These are phyloP conservation scores for Cacoxenus indagator DNA, from an alignment of 2,888 invertebrate genomes.

Conservation along the genomic window DNA sequence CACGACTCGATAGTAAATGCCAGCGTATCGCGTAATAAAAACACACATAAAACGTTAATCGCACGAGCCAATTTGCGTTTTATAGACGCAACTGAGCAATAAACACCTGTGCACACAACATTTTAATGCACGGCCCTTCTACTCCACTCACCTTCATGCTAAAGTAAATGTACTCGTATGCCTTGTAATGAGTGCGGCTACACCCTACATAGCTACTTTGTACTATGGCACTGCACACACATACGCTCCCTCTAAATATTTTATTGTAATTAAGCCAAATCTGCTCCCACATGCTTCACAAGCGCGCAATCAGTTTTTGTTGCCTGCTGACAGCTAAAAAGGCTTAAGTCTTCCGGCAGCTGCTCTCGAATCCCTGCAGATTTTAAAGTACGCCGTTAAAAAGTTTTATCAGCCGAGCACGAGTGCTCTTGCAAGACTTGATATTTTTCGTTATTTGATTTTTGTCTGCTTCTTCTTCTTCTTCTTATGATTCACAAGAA, in stretches of 20 bases:
- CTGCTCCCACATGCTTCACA: slow-evolving; percentile 42
- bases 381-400: not conserved
- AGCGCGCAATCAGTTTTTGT: not conserved
- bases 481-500: no score
- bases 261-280: slow-evolving; percentile 57
- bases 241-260: slow-evolving; percentile 48
- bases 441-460: no score
- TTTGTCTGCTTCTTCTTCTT: no score
- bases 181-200: not conserved
- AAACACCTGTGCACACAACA: slow-evolving; percentile 38
- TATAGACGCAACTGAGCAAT: slow-evolving; percentile 29
- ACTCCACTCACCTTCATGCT: not conserved
- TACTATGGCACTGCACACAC: not conserved
- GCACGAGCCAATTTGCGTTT: not conserved
- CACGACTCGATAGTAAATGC: not conserved
- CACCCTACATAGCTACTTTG: slow-evolving; percentile 17
- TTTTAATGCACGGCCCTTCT: not conserved
- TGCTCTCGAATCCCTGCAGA: not conserved
- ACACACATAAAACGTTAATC: not conserved
- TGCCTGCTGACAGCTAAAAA: not conserved
- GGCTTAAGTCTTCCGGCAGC: not conserved
- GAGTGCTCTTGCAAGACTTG: no score
- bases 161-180: no score
- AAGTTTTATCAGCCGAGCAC: no score
- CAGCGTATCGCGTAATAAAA: not conserved